These are phyloP conservation scores for Tachyglossus aculeatus DNA, from an alignment of 2,797 vertebrate species.

Conservation along the genomic window DNA sequence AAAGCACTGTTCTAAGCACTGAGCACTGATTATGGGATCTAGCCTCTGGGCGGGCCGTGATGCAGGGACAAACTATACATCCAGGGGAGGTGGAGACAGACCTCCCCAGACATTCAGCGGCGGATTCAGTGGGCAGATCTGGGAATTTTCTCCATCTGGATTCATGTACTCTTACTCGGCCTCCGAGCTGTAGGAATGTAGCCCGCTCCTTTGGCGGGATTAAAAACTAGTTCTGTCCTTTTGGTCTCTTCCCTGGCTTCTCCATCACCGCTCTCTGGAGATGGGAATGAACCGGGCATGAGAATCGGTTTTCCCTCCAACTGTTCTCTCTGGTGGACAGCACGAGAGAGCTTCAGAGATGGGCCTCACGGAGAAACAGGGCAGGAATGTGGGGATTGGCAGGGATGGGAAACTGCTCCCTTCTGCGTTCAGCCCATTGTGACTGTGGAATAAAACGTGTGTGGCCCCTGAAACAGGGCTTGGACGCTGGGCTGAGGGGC, in stretches of 20 bases:
- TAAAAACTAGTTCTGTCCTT: slow-evolving; percentile 65
- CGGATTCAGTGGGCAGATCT: neutral
- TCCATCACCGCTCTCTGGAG: slow-evolving; percentile 75
- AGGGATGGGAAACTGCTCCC: too few species aligned
- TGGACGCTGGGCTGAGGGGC: slow-evolving; percentile 7
- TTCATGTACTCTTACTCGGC: neutral
- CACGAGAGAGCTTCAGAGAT: too few species aligned
- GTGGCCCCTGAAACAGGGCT: neutral
- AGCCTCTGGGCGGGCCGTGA: neutral
- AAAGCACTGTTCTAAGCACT: neutral
- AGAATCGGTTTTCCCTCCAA: slow-evolving; percentile 76
- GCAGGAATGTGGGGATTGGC: too few species aligned
- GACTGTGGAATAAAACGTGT: too few species aligned
- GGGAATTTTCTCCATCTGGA: neutral
- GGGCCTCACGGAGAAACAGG: too few species aligned
- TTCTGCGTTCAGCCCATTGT: too few species aligned
- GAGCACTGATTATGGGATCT: too few species aligned
- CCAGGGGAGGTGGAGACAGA: neutral
- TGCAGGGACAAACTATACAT: neutral
- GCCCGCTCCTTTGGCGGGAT: slow-evolving; percentile 6
- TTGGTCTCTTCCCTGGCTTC: slow-evolving; percentile 72
- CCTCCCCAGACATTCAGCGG: neutral
- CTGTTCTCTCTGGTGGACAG: slow-evolving; percentile 61
- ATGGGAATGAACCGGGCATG: slow-evolving; percentile 82
- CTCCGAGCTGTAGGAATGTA: slow-evolving; percentile 22